A percentile compares a stretch with the other conserved stretches of the same genome.
phyloP scores from a whole-genome alignment of 2,888 invertebrate species.

The Deilephila porcellus region DNA sequence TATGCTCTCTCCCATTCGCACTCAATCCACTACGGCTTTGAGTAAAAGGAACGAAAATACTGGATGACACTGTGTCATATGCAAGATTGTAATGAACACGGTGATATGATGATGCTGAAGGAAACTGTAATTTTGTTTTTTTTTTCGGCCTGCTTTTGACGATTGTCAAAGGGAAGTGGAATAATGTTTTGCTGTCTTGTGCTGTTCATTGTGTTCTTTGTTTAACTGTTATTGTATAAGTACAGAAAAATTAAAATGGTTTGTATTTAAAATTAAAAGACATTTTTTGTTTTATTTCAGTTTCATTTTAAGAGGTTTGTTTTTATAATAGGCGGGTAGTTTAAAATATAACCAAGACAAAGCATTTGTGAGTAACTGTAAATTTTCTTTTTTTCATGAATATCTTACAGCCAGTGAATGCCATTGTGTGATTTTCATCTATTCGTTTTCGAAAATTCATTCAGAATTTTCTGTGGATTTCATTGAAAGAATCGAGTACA shows the following conservation, averaged over 20 bases:
- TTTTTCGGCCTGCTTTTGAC: not conserved
- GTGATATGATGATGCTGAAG: conserved; percentile 14
- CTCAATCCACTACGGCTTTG: not conserved
- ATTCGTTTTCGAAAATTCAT: too few relatives aligned
- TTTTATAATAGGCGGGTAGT: too few relatives aligned
- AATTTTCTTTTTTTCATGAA: too few relatives aligned
- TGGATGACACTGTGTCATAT: conserved; percentile 17
- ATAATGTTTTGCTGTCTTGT: not conserved
- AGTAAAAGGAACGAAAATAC: not conserved
- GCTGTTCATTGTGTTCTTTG: not conserved
- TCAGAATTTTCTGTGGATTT: too few relatives aligned
- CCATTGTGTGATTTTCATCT: too few relatives aligned
- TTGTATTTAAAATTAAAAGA: not conserved
- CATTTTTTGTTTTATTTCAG: not conserved
- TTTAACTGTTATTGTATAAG: not conserved
- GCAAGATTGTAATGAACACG: conserved; percentile 26
- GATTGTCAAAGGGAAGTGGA: conserved; percentile 3
- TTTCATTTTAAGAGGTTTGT: not conserved
- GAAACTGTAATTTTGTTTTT: conserved; percentile 8
- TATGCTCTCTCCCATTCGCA: conserved; percentile 42
- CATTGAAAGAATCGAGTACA: too few relatives aligned
- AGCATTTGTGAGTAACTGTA: too few relatives aligned
- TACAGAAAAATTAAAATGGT: not conserved
- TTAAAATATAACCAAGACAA: too few relatives aligned
- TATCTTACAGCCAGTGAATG: too few relatives aligned